Evolutionary conservation across 1,140 invertebrate species (phyloP), one percentile per base, ranked within the genome.

Genomic region (Cydia splendana): DNA sequence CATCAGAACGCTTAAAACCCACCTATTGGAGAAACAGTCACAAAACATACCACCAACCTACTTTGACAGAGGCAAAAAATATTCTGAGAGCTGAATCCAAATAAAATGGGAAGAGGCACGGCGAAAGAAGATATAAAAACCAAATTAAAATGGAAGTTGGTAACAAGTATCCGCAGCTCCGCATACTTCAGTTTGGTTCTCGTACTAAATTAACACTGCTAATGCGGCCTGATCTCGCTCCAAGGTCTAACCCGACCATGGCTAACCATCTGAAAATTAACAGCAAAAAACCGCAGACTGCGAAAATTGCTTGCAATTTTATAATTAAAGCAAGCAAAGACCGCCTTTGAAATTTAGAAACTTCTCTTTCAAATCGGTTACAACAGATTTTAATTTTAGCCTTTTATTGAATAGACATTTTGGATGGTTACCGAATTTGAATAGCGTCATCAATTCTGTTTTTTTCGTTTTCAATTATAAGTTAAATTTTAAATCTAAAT

Each of bases 291-390:
- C 67, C 67, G 34, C 67, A 20, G 67, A 71, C 67, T 34, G 20
- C 20, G 65, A 67, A 30, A 38, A 71, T 71, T 71, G 34, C 30
- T n/a, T 71, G 18, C 30, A 71, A 71, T 71, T 71, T 71, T 71
- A 71, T 71, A 71, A 71, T 71, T 38, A 71, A 71, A 71, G 67
- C 30, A 18, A 38, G 28, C 28, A 34, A 30, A n/a, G 13, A 71
- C 15, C 65, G 65, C 65, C 34, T 71, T 71, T 38, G 67, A 71
- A 18, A 71, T 71, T 71, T 24, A 71, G 67, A 71, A 67, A 67
- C 57, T 62, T 62, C 57, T 20, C 18, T 24, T 62, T 62, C 20
- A 24, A 62, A 62, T 24, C 5, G 57, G 20, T 62, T 20, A 24
- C 57, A 24, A 18, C 34, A 42, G 67, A 71, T 71, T 38, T 71